A percentile compares a stretch with the other conserved stretches of the same genome.
Evolutionary conservation across 2,888 invertebrate species (phyloP).

Genomic region (Incurvaria masculella): DNA sequence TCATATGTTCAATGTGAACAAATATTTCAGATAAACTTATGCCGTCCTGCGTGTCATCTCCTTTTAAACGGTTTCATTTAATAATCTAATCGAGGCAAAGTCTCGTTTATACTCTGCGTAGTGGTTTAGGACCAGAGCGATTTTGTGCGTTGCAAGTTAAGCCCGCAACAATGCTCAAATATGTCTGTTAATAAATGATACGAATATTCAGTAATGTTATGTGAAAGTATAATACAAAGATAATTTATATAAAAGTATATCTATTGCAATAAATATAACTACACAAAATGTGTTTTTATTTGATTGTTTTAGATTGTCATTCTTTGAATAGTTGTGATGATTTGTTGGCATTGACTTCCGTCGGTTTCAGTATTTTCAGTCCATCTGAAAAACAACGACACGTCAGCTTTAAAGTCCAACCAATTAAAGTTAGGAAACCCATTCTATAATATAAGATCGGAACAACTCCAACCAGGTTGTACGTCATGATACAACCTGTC

Average conservation of each 20-base stretch:
- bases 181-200: background rate
- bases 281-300: constrained; percentile 36
- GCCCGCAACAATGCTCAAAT: background rate
- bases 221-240: constrained; percentile 3
- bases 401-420: no score
- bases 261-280: constrained; percentile 26
- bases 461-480: no score
- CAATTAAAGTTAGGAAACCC: no score
- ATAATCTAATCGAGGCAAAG: no score
- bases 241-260: constrained; percentile 19
- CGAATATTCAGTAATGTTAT: background rate
- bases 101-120: no score
- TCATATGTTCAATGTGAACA: constrained; percentile 17
- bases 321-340: constrained; percentile 35
- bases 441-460: no score
- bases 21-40: no score
- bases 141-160: background rate
- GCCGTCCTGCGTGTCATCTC: no score
- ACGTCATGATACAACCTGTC: no score
- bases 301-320: constrained; percentile 23
- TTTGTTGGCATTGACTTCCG: constrained; percentile 25
- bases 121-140: no score
- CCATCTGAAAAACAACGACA: constrained; percentile 50
- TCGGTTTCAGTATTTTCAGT: constrained; percentile 36
- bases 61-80: no score